Evolutionary conservation across 2,888 invertebrate species (phyloP).

Genomic region (Drosophila parthenogenetica): DNA sequence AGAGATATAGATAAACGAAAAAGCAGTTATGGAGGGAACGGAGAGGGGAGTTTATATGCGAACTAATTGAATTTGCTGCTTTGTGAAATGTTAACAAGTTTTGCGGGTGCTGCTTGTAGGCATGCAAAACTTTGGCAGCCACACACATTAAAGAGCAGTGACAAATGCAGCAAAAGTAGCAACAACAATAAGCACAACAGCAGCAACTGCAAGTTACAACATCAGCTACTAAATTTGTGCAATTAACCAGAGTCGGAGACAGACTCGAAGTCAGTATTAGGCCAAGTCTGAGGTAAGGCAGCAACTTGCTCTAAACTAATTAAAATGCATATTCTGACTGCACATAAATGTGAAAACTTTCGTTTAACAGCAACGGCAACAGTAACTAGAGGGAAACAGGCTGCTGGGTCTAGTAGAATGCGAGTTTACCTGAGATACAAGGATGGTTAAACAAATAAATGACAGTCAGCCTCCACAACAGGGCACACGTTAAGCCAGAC

Average conservation of each 20-base stretch:
- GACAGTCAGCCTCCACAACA: slow-evolving; percentile 43
- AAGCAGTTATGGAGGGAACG: neutral
- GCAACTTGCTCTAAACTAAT: slow-evolving; percentile 77
- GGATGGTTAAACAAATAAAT: slow-evolving; percentile 68
- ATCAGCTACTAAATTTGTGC: slow-evolving; percentile 65
- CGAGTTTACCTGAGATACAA: slow-evolving; percentile 51
- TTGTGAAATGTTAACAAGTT: slow-evolving; percentile 81
- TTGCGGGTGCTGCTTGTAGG: slow-evolving; percentile 57
- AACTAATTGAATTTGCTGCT: slow-evolving; percentile 80
- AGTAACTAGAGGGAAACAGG: neutral
- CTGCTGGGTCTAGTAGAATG: slow-evolving; percentile 21
- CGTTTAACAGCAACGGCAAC: slow-evolving; percentile 29
- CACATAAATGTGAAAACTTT: slow-evolving; percentile 60
- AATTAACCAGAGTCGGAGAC: slow-evolving; percentile 65
- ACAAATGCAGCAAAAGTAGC: slow-evolving; percentile 53
- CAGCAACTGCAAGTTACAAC: slow-evolving; percentile 36
- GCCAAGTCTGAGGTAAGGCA: slow-evolving; percentile 32
- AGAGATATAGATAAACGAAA: neutral
- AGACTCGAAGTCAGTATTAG: slow-evolving; percentile 13
- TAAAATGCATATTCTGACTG: slow-evolving; percentile 79
- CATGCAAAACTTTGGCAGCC: slow-evolving; percentile 50
- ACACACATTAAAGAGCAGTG: slow-evolving; percentile 67
- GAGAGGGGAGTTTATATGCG: slow-evolving; percentile 15
- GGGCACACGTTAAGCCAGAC: slow-evolving; percentile 27
- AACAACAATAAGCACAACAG: slow-evolving; percentile 32